A percentile compares a stretch with the other conserved stretches of the same genome.
These are phyloP conservation scores for Paralichthys olivaceus DNA, from an alignment of 2,113 vertebrate genomes.

Conservation along the genomic window DNA sequence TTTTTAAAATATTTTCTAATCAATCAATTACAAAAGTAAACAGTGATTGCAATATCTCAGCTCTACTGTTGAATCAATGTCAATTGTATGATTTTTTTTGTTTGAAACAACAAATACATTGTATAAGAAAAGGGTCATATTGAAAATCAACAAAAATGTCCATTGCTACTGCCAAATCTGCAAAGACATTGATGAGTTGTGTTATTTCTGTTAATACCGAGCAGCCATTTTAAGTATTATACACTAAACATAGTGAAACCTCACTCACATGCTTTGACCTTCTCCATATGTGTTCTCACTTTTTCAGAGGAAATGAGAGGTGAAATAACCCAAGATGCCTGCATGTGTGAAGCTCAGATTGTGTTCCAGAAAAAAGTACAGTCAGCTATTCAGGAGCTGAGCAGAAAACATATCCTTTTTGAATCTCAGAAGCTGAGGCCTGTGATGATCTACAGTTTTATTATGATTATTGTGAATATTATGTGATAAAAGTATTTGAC, in stretches of 20 bases:
- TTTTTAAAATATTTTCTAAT: conserved; percentile 14
- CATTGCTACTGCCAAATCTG: neutral
- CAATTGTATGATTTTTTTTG: neutral
- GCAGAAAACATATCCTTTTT: conserved; percentile 93
- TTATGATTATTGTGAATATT: neutral
- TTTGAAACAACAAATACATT: neutral
- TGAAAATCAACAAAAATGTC: neutral
- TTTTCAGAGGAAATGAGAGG: conserved; percentile 79
- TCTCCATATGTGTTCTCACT: conserved; percentile 54
- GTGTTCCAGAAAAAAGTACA: conserved; percentile 89
- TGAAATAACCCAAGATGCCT: conserved; percentile 84
- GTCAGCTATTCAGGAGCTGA: conserved; percentile 86
- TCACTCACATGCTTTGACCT: neutral
- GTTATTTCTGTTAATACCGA: neutral
- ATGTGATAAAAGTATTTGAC: neutral
- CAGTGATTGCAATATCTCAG: neutral
- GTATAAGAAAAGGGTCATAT: too few species aligned
- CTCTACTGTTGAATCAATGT: neutral
- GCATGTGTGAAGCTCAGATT: conserved; percentile 91
- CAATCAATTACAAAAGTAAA: conserved; percentile 25
- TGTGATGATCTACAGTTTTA: neutral
- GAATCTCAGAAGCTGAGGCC: neutral
- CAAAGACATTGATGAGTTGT: neutral
- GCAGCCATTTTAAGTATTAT: neutral
- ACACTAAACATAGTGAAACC: neutral